Evolutionary conservation across 1,140 invertebrate genomes (phyloP), one percentile per base, ranked within the genome.

Genomic region (Pachypeltis micranthus): DNA sequence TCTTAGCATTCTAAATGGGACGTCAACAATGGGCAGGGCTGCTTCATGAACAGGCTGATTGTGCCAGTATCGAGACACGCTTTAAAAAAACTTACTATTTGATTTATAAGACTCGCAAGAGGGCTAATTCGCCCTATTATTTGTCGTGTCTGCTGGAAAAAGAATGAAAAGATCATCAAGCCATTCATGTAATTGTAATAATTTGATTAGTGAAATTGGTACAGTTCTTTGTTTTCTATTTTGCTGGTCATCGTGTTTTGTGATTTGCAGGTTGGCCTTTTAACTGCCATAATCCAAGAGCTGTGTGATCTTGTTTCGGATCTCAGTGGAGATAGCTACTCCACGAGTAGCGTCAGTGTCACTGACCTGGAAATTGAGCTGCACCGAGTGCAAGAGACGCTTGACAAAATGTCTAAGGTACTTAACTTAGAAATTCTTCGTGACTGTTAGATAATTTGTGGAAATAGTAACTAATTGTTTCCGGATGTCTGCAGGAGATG

Each of bases 331-430:
- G 66, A 66, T 23, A 68, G 70, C 31, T 69, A 66, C 44, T 68
- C 66, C 0, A 68, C 67, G 0, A 69, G 67, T 55, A 68, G 66
- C 61, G 66, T 68, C 26, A 68, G 67, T 59, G 70, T 70, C 7
- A 70, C 68, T 12, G 69, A 12, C 74, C 74, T 70, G 69, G 79
- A 69, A 70, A 73, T 72, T 57, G 78, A 75, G 69, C 76, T 71
- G 65, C 80, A 72, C 73, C 74, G 66, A 69, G 77, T 67, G 68
- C 78, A 74, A 64, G 82, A 71, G 74, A 75, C 65, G 57, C 76
- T 90, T 0, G 88, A 90, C 26, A 80, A 87, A 47, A 82, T 89
- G 59, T 81, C 85, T n/a, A 87, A 91, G 61, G 64, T 65, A 56
- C n/a, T n/a, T n/a, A n/a, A n/a, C n/a, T n/a, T n/a, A n/a, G n/a